Evolutionary conservation across 2,888 invertebrate genomes (phyloP).

Genomic region (Spatulosminthurus flaviceps): DNA sequence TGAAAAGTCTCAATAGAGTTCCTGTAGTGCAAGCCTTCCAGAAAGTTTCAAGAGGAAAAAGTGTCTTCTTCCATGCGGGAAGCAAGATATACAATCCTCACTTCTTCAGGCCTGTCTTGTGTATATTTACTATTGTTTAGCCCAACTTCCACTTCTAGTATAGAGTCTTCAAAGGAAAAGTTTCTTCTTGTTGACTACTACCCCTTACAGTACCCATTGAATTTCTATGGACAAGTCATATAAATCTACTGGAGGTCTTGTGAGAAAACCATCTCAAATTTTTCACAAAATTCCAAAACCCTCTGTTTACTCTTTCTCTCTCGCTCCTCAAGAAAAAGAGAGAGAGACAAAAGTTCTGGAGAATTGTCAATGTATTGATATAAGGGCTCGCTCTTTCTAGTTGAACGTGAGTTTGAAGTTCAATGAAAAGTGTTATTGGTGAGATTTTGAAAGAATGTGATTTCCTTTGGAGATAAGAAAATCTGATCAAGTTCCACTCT

Average conservation of each 20-base stretch:
- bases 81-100: conserved; percentile 46
- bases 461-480: not conserved
- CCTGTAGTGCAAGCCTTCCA: conserved; percentile 33
- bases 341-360: no score
- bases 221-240: not conserved
- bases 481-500: not conserved
- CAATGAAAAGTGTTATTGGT: not conserved
- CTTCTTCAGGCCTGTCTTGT: conserved; percentile 9
- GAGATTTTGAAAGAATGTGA: not conserved
- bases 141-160: no score
- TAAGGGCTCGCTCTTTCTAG: no score
- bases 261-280: conserved; percentile 14
- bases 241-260: conserved; percentile 50
- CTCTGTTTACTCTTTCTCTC: not conserved
- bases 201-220: not conserved
- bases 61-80: conserved; percentile 49
- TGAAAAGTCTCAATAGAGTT: conserved; percentile 51
- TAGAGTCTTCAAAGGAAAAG: no score
- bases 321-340: not conserved
- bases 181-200: not conserved
- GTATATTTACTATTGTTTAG: not conserved
- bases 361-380: no score
- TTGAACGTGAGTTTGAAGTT: not conserved
- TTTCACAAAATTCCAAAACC: not conserved
- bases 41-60: conserved; percentile 32